Evolutionary conservation across 2,888 invertebrate species (phyloP).

Genomic region (Tinea pellionella): DNA sequence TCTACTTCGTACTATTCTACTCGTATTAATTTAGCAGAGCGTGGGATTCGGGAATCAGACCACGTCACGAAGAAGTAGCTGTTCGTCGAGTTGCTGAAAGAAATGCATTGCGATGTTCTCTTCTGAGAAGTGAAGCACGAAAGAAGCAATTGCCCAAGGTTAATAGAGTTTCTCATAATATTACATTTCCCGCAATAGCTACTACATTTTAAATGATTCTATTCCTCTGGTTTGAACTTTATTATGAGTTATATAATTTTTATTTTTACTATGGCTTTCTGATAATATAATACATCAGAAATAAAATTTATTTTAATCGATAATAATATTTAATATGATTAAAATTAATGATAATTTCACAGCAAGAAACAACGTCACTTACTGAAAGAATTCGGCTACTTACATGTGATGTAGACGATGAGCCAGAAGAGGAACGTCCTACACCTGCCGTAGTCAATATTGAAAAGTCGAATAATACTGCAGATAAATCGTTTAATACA

Average conservation of each 20-base stretch:
- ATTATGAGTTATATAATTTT: background rate
- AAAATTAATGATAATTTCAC: background rate
- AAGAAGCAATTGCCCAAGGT: conserved; percentile 66
- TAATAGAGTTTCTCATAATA: conserved; percentile 13
- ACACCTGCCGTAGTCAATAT: conserved; percentile 75
- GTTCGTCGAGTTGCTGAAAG: conserved; percentile 84
- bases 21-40: background rate
- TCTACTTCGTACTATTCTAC: too few species aligned
- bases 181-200: background rate
- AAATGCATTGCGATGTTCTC: conserved; percentile 82
- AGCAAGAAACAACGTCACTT: conserved; percentile 79
- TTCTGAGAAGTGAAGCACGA: conserved; percentile 75
- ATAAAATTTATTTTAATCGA: too few species aligned
- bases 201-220: background rate
- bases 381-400: conserved; percentile 88
- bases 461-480: conserved; percentile 73
- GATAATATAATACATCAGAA: too few species aligned
- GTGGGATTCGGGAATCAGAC: conserved; percentile 60
- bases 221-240: too few species aligned
- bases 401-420: conserved; percentile 87
- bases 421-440: conserved; percentile 61
- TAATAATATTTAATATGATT: background rate
- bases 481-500: conserved; percentile 49
- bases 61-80: conserved; percentile 72
- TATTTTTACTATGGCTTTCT: too few species aligned